Evolutionary conservation across 2,113 vertebrate species (phyloP).

Genomic region (Pteropus alecto): DNA sequence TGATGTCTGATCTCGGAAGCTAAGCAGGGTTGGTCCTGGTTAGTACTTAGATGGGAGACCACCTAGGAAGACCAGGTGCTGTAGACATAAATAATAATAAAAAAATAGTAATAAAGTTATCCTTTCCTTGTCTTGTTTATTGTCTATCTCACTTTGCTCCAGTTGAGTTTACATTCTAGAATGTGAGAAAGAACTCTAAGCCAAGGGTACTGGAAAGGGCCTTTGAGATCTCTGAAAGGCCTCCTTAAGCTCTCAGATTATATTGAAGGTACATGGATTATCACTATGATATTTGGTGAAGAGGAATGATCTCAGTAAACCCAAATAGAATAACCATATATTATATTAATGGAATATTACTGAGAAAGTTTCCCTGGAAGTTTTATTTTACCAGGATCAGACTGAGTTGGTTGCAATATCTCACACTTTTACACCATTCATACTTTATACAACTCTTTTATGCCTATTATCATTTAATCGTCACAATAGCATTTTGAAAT

Average conservation of each 20-base stretch:
- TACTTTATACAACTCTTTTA: background rate
- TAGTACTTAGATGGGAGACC: too few species aligned
- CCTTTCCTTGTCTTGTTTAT: background rate
- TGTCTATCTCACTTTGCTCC: background rate
- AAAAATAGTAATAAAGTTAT: too few species aligned
- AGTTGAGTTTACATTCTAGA: background rate
- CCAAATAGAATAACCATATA: background rate
- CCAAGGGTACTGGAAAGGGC: background rate
- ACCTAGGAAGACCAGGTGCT: too few species aligned
- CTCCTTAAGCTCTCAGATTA: background rate
- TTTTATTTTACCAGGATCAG: background rate
- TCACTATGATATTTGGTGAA: background rate
- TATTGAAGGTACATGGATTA: background rate
- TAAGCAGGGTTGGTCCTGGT: too few species aligned
- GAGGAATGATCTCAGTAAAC: background rate
- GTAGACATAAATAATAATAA: too few species aligned
- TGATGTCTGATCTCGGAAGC: too few species aligned
- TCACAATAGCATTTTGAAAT: background rate
- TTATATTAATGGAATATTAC: background rate
- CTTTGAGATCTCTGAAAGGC: background rate
- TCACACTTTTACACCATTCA: background rate
- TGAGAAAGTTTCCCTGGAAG: background rate
- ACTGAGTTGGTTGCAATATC: background rate
- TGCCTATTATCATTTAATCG: background rate
- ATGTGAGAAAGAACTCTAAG: background rate